A percentile compares a stretch with the other conserved stretches of the same genome.
Evolutionary conservation across 2,888 invertebrate genomes (phyloP).

Genomic region (Beris chalybata): DNA sequence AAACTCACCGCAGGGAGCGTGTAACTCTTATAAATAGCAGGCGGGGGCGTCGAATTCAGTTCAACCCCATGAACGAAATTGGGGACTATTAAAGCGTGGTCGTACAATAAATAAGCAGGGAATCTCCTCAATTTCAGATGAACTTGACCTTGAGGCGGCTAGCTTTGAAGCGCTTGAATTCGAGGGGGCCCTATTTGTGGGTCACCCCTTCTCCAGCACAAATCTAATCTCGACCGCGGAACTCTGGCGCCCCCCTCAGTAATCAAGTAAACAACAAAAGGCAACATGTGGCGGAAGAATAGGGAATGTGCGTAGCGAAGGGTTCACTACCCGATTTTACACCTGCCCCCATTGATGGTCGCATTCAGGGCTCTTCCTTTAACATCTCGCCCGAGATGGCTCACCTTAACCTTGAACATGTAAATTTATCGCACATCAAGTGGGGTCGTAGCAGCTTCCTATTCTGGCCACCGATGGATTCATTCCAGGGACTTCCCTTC

Average conservation of each 20-base stretch:
- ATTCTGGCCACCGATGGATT: neutral
- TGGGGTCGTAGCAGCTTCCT: constrained; percentile 7
- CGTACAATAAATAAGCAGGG: no score
- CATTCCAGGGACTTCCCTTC: constrained; percentile 4
- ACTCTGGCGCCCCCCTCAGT: constrained; percentile 14
- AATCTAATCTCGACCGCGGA: constrained; percentile 7
- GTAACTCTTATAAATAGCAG: no score
- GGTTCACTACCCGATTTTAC: neutral
- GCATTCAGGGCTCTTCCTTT: neutral
- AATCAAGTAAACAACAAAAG: constrained; percentile 23
- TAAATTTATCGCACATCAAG: constrained; percentile 36
- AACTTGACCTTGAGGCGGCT: constrained; percentile 27
- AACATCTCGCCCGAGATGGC: neutral
- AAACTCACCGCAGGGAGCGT: neutral
- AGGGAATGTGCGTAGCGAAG: constrained; percentile 17
- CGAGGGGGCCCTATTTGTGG: constrained; percentile 5
- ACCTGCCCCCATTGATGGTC: constrained; percentile 24
- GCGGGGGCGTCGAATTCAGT: no score
- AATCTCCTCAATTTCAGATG: neutral
- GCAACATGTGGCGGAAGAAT: constrained; percentile 6
- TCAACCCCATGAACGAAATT: no score
- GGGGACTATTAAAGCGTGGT: no score
- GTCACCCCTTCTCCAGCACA: constrained; percentile 19
- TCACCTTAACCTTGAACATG: constrained; percentile 40
- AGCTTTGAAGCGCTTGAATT: constrained; percentile 1